Evolutionary conservation across 2,113 vertebrate species (phyloP), one percentile per base, ranked within the genome.

Genomic region (Guaruba guarouba): DNA sequence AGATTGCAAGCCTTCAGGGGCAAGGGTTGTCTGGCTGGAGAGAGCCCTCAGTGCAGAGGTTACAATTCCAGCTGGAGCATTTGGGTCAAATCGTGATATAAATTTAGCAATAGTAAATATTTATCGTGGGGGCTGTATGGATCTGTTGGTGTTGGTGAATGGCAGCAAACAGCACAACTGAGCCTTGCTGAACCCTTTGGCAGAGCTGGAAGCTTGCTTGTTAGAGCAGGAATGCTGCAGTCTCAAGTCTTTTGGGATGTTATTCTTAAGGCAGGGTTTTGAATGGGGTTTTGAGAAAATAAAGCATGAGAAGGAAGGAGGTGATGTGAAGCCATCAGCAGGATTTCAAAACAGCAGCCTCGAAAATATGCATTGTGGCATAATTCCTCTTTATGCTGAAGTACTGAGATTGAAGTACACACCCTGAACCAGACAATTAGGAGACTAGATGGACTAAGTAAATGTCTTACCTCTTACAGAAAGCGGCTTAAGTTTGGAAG

Each of bases 391-490:
- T 71, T 74, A 46, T 85, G 48, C 52, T 70, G 33, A 82, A 96
- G 59, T 68, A 86, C 25, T 51, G 49, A 44, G 80, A 83, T 77
- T 88, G 66, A 85, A 89, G 67, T 69, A 69, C 82, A 87, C 93
- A 22, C 95, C 88, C 86, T 96, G 91, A 91, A 82, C 70, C 54
- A 61, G 74, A 66, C 84, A 82, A 94, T 95, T 95, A 84, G 11
- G 74, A 84, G 86, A 92, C 92, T 96, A 82, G 78, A 79, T 85
- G 91, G 86, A 43, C 91, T 95, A 71, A 81, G 77, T 78, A 79
- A 96, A 96, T 64, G 73, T 69, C 80, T 95, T 95, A 86, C 88
- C 81, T 89, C 83, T 84, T 85, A 76, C 27, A 93, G 86, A 96
- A 93, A 91, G 91, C 73, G 44, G 90, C 84, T 96, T 96, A 96